Percentiles rank a stretch among this genome's conserved stretches.
These are phyloP conservation scores for Oscheius myriophilus DNA, from an alignment of 2,888 invertebrate genomes.

Conservation along the genomic window DNA sequence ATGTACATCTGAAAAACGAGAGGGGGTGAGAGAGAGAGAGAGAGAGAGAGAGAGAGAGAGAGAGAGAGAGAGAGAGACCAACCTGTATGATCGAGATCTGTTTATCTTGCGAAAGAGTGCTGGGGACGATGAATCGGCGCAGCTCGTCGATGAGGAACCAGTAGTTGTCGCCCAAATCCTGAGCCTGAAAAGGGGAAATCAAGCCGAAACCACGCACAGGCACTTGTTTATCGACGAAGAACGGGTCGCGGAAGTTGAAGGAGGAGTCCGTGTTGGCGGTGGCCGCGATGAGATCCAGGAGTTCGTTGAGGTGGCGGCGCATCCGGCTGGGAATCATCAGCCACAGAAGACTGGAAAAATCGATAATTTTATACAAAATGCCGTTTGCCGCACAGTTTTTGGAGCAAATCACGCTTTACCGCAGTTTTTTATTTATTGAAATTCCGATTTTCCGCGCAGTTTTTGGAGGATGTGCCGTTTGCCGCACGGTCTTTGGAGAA, in stretches of 20 bases:
- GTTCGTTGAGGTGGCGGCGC: constrained; percentile 1
- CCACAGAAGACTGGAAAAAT: constrained; percentile 10
- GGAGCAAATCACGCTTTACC: no score
- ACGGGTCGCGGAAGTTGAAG: constrained; percentile 19
- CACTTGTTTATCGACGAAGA: constrained; percentile 21
- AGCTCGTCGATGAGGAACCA: constrained; percentile 4
- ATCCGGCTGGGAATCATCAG: constrained; percentile 21
- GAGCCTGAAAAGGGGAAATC: neutral
- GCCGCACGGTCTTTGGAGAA: no score
- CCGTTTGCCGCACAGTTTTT: no score
- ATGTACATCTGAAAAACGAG: constrained; percentile 5
- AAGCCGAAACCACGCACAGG: neutral
- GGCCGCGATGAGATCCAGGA: constrained; percentile 14
- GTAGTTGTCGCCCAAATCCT: constrained; percentile 6
- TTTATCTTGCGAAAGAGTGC: neutral
- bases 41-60: neutral
- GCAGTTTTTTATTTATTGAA: no score
- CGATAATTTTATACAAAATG: neutral
- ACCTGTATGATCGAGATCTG: constrained; percentile 19
- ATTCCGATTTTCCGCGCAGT: no score
- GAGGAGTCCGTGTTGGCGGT: constrained; percentile 12
- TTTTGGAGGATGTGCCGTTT: no score
- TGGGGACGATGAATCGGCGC: constrained; percentile 8
- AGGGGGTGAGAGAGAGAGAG: neutral
- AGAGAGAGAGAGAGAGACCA: neutral